These are phyloP conservation scores for Gryllus bimaculatus DNA, from an alignment of 1,140 invertebrate genomes.

Conservation along the genomic window DNA sequence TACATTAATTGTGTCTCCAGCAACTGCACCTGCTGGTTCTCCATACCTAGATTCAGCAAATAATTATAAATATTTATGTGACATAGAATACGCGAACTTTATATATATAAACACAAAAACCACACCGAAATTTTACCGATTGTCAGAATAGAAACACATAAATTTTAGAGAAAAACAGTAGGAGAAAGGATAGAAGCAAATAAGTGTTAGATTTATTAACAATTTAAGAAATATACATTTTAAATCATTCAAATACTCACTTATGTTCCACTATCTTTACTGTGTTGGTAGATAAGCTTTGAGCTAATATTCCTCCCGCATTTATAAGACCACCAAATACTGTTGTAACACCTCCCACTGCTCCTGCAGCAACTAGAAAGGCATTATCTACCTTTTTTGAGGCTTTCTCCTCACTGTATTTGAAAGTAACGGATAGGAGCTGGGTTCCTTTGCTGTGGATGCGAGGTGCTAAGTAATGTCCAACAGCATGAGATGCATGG, in stretches of 20 bases:
- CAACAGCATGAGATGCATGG: conserved; percentile 48
- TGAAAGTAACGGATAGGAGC: conserved; percentile 43
- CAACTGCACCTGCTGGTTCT: no score
- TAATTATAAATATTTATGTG: no score
- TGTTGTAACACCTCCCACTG: conserved; percentile 55
- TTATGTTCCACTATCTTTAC: conserved; percentile 59
- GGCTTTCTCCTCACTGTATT: conserved; percentile 41
- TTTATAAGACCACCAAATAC: conserved; percentile 54
- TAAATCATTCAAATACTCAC: conserved; percentile 34
- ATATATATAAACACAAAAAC: no score
- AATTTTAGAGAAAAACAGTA: no score
- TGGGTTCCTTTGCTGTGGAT: conserved; percentile 50
- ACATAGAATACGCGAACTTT: no score
- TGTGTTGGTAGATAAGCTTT: conserved; percentile 54
- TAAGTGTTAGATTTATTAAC: no score
- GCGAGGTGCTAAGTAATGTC: conserved; percentile 53
- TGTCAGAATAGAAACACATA: no score
- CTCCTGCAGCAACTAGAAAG: conserved; percentile 54
- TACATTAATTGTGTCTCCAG: no score
- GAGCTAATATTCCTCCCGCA: conserved; percentile 52
- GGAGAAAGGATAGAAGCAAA: no score
- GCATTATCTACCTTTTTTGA: conserved; percentile 48
- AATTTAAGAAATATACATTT: background rate
- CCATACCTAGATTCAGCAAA: no score
- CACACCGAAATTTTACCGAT: no score